phyloP scores from a whole-genome alignment of 1,140 invertebrate genomes.

The Yoshiicerus persimilis region DNA sequence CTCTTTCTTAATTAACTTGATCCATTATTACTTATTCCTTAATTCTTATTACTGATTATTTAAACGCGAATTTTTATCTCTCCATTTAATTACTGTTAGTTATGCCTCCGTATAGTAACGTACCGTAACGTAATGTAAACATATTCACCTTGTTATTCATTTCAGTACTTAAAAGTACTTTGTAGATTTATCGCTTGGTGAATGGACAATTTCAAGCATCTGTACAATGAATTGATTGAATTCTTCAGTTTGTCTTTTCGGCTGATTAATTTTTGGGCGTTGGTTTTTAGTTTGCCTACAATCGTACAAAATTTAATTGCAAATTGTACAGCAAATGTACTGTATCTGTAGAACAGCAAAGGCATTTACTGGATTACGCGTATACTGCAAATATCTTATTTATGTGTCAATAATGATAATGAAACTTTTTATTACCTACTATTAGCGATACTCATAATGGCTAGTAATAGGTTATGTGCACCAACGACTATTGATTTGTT shows the following conservation, averaged over 20 bases:
- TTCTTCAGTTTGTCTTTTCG: conserved; percentile 13
- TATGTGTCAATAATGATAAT: background rate
- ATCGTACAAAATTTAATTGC: background rate
- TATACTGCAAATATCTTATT: background rate
- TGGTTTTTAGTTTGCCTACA: conserved; percentile 17
- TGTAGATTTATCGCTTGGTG: conserved; percentile 5
- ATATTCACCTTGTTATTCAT: conserved; percentile 17
- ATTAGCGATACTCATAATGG: too few relatives aligned
- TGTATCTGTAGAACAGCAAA: conserved; percentile 1
- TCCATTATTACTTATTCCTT: background rate
- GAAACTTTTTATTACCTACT: background rate
- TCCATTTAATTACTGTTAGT: background rate
- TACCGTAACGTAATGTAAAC: background rate
- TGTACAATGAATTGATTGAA: conserved; percentile 2
- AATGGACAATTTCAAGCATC: conserved; percentile 19
- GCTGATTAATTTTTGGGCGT: conserved; percentile 8
- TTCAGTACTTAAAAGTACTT: conserved; percentile 18
- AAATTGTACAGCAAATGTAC: conserved; percentile 1
- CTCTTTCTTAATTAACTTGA: background rate
- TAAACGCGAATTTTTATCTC: background rate
- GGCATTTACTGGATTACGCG: background rate
- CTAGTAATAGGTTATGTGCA: background rate
- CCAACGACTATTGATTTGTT: background rate
- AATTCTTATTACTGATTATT: background rate
- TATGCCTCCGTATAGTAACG: background rate